Conservation (phyloP, 2,797 vertebrate species). For the Vireo griseus region DNA sequence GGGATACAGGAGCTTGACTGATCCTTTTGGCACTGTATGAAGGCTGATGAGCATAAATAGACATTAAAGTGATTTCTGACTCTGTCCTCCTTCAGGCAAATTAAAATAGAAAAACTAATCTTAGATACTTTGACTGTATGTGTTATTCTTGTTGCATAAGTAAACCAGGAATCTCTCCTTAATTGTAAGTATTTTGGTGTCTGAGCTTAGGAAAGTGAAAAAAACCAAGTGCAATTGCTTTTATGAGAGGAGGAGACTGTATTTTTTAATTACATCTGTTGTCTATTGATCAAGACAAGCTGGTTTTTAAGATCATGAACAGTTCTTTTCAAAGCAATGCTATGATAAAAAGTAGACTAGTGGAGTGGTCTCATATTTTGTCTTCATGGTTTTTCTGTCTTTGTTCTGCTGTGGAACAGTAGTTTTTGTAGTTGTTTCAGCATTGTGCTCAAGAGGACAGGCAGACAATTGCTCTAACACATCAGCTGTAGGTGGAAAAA, state of each 20-base stretch:
- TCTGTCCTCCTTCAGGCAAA: not conserved
- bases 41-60: not conserved
- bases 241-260: not conserved
- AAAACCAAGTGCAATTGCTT: not conserved
- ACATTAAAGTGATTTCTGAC: not conserved
- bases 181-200: not conserved
- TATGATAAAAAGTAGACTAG: constrained; percentile 12
- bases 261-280: constrained; percentile 22
- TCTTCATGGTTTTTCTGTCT: constrained; percentile 24
- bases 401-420: constrained; percentile 20
- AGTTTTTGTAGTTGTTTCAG: constrained; percentile 46
- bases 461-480: constrained; percentile 47
- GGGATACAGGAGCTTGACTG: not conserved
- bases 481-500: constrained; percentile 37
- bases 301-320: not conserved
- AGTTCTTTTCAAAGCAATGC: not conserved
- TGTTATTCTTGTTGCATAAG: not conserved
- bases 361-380: constrained; percentile 7
- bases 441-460: constrained; percentile 17
- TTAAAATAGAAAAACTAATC: not conserved
- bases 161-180: not conserved
- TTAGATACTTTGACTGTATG: not conserved
- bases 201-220: not conserved
- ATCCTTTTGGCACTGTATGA: not conserved
- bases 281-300: not conserved